phyloP scores from a whole-genome alignment of 1,140 invertebrate species.

The Diorhabda carinulata region DNA sequence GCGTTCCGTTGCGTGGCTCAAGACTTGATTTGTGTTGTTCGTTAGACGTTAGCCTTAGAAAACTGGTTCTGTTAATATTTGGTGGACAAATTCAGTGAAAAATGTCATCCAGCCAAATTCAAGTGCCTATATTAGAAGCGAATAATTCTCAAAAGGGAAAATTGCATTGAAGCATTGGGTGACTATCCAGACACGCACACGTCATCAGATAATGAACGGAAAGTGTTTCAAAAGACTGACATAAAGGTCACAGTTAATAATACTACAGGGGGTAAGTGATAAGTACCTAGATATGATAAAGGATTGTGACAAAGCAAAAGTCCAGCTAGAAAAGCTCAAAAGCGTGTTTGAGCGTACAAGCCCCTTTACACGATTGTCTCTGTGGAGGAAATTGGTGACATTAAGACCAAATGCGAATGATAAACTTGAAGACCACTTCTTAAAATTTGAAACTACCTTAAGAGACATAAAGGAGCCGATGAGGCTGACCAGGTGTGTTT shows the following conservation, averaged over 20 bases:
- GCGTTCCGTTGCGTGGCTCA: no score
- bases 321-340: conserved; percentile 16
- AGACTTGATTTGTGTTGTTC: no score
- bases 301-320: conserved; percentile 20
- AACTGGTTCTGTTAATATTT: no score
- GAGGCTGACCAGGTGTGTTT: conserved; percentile 27
- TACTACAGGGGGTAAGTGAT: conserved; percentile 18
- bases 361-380: conserved; percentile 7
- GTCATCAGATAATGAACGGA: no score
- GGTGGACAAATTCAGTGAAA: no score
- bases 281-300: conserved; percentile 26
- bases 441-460: conserved; percentile 23
- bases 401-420: background rate
- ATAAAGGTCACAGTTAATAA: conserved; percentile 21
- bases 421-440: conserved; percentile 10
- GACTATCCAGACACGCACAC: no score
- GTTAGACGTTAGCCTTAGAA: no score
- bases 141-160: no score
- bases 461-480: conserved; percentile 26
- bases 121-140: no score
- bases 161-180: no score
- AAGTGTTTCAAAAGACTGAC: no score
- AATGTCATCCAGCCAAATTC: no score
- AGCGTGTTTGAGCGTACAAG: conserved; percentile 6
- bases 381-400: background rate